phyloP scores from a whole-genome alignment of 2,888 invertebrate species.

The Ectemnius cavifrons region DNA sequence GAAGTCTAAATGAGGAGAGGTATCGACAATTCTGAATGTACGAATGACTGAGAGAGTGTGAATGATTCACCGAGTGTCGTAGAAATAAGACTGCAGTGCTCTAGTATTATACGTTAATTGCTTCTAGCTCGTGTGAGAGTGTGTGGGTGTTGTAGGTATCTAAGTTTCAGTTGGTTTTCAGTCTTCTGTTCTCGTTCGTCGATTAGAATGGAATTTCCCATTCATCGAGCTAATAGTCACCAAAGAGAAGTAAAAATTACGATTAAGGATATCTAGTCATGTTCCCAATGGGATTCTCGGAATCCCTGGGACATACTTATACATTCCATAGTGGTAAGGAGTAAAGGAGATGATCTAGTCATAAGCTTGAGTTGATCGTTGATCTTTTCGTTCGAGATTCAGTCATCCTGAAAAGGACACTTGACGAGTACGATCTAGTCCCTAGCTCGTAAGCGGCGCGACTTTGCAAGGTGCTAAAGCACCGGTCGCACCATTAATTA shows the following conservation, averaged over 20 bases:
- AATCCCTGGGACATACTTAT: no score
- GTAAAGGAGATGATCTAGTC: no score
- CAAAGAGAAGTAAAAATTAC: no score
- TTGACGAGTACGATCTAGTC: conserved; percentile 75
- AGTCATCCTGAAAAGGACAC: conserved; percentile 64
- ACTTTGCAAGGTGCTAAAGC: conserved; percentile 21
- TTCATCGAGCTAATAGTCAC: no score
- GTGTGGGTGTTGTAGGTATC: conserved; percentile 26
- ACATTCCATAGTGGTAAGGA: no score
- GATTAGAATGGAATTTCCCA: no score
- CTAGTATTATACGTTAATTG: not conserved
- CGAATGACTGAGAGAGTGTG: not conserved
- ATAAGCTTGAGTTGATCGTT: no score
- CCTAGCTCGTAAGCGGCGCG: conserved; percentile 66
- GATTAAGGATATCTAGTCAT: no score
- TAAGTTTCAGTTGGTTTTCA: conserved; percentile 69
- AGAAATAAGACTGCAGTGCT: not conserved
- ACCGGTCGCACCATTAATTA: conserved; percentile 43
- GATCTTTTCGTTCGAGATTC: conserved; percentile 48
- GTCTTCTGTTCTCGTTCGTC: conserved; percentile 45
- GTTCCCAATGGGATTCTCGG: no score
- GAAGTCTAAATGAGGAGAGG: not conserved
- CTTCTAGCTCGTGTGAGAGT: not conserved
- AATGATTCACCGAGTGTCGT: not conserved
- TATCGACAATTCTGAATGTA: conserved; percentile 36